phyloP scores from a whole-genome alignment of 2,113 vertebrate genomes.

The Serranochromis macrocephalus region DNA sequence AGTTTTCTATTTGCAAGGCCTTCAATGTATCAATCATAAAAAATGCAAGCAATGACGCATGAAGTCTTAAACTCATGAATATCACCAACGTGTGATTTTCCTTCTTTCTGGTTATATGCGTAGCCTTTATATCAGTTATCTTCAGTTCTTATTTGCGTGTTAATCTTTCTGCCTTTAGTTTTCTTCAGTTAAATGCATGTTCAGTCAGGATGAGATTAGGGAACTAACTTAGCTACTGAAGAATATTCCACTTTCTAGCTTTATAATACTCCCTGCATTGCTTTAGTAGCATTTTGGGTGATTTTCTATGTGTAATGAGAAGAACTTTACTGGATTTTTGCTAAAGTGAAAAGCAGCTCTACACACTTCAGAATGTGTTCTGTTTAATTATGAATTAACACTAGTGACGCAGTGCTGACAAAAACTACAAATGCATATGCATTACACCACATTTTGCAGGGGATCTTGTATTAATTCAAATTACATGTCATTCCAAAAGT shows the following conservation, averaged over 20 bases:
- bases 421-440: neutral
- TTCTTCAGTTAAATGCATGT: neutral
- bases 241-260: neutral
- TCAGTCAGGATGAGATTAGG: neutral
- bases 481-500: neutral
- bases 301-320: neutral
- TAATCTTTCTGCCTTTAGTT: neutral
- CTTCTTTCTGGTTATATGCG: neutral
- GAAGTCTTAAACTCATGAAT: neutral
- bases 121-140: neutral
- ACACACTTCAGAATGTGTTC: neutral
- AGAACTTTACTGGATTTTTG: neutral
- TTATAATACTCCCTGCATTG: neutral
- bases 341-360: neutral
- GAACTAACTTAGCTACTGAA: neutral
- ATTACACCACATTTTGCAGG: neutral
- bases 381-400: neutral
- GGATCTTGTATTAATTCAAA: neutral
- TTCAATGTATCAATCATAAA: neutral
- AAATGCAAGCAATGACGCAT: neutral
- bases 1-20: neutral
- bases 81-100: neutral
- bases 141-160: neutral
- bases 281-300: neutral
- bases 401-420: neutral